Evolutionary conservation across 2,113 vertebrate species (phyloP).

Genomic region (Burhinus bistriatus): DNA sequence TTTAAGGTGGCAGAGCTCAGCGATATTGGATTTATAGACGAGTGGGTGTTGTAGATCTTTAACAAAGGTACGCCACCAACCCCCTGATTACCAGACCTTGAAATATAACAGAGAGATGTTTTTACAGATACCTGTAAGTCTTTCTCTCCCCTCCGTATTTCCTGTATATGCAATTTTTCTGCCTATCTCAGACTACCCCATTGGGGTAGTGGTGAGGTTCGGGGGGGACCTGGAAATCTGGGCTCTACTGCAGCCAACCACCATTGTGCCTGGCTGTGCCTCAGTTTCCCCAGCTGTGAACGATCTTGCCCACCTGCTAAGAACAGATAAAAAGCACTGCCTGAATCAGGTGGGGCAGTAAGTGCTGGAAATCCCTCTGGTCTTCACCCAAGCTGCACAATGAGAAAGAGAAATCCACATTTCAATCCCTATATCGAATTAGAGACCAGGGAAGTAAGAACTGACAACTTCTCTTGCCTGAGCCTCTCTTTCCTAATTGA

Average conservation of each 20-base stretch:
- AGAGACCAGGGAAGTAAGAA: background rate
- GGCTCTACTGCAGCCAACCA: background rate
- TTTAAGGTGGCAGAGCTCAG: background rate
- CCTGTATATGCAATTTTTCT: background rate
- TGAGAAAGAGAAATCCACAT: accelerated
- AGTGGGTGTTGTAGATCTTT: background rate
- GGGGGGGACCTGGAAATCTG: background rate
- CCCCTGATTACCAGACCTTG: background rate
- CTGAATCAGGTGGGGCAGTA: background rate
- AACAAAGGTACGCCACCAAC: background rate
- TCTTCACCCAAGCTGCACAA: background rate
- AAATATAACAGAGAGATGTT: background rate
- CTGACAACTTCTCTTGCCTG: background rate
- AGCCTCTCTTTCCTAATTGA: background rate
- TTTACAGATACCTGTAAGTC: background rate
- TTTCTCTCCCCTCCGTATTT: accelerated
- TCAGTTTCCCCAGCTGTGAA: background rate
- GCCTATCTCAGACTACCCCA: background rate
- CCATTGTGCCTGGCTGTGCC: background rate
- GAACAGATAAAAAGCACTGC: background rate
- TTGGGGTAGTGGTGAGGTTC: accelerated
- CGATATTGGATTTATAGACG: background rate
- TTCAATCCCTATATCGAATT: accelerated
- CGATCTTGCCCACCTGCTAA: background rate
- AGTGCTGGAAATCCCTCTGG: background rate